These are phyloP conservation scores for Myotis findleyi DNA, from an alignment of 2,797 vertebrate species.

Conservation along the genomic window DNA sequence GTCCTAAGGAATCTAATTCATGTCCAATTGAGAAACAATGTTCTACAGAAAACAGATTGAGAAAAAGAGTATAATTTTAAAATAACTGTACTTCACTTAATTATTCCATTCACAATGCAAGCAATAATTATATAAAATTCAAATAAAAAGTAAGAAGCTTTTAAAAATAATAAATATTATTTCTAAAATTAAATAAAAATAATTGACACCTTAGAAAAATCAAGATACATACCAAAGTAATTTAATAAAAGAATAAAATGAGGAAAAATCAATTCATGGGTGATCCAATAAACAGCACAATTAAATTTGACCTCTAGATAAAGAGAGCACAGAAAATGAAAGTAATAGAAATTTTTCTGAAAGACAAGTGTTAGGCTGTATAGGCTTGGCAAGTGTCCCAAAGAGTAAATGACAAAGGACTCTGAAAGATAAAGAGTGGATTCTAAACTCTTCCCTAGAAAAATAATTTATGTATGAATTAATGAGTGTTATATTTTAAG, in stretches of 20 bases:
- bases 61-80: neutral
- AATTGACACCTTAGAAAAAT: neutral
- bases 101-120: neutral
- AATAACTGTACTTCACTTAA: neutral
- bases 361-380: neutral
- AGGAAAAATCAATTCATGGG: neutral
- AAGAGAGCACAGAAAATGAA: neutral
- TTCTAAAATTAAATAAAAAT: neutral
- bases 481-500: neutral
- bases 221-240: neutral
- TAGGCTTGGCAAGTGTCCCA: neutral
- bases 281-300: neutral
- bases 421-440: neutral
- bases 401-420: neutral
- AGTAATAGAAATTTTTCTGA: neutral
- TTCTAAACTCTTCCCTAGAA: neutral
- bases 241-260: neutral
- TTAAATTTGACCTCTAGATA: neutral
- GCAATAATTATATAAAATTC: neutral
- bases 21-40: neutral
- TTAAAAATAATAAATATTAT: neutral
- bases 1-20: neutral
- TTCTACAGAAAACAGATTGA: neutral
- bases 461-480: neutral
- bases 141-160: neutral